Conservation (phyloP, 2,888 invertebrate genomes). For the Cryptophagus acutangulus region DNA sequence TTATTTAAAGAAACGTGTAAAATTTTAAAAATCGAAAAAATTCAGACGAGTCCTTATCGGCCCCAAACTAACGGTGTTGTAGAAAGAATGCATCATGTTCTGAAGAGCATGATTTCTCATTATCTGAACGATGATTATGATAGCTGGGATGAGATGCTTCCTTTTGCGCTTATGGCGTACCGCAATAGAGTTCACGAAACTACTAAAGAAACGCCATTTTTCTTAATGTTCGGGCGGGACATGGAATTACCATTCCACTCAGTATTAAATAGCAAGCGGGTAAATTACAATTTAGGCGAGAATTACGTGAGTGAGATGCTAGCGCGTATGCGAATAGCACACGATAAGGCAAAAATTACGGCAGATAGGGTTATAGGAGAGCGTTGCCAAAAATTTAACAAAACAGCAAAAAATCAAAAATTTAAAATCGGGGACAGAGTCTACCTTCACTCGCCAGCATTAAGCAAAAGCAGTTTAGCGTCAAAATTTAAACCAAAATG, state of each 20-base stretch:
- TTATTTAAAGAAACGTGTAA: constrained; percentile 28
- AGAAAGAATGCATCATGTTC: constrained; percentile 31
- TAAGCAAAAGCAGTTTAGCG: neutral
- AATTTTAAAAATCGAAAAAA: constrained; percentile 24
- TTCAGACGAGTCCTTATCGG: constrained; percentile 31
- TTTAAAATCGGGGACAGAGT: constrained; percentile 12
- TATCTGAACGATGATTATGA: constrained; percentile 24
- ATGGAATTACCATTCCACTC: constrained; percentile 23
- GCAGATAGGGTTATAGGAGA: neutral
- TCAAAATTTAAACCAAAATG: constrained; percentile 7
- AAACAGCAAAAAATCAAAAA: neutral
- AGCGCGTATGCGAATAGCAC: constrained; percentile 6
- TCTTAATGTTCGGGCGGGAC: constrained; percentile 25
- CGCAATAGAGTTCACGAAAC: constrained; percentile 19
- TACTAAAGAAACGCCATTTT: constrained; percentile 24
- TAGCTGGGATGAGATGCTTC: constrained; percentile 34
- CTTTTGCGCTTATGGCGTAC: constrained; percentile 28
- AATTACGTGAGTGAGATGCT: constrained; percentile 13
- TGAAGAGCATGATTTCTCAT: constrained; percentile 31
- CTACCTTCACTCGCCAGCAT: constrained; percentile 5
- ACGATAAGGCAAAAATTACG: constrained; percentile 3
- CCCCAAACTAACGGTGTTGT: constrained; percentile 34
- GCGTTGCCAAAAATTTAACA: constrained; percentile 5
- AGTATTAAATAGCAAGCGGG: constrained; percentile 13
- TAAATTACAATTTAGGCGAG: constrained; percentile 13